Evolutionary conservation across 2,888 invertebrate genomes (phyloP), one percentile per base, ranked within the genome.

Genomic region (Cryptus viduatorius): DNA sequence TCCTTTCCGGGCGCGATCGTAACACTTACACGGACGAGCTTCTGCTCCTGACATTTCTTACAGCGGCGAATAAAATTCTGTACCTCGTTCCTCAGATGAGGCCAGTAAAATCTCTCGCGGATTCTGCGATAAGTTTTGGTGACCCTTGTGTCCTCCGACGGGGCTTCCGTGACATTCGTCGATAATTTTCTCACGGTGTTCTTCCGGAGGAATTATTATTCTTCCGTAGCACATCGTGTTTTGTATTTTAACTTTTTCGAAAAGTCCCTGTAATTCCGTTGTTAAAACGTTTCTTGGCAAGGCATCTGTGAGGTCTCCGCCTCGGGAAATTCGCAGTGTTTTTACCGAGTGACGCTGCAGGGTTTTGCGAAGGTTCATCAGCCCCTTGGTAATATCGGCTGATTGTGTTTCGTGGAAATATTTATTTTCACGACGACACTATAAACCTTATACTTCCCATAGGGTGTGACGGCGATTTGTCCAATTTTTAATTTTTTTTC

Each of bases 51-150:
- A 67, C 88, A 89, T 0, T n/a, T 14, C 10, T 76, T 59, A 37
- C 88, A 89, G 0, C 8, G 24, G 29, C 69, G 48, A 0, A 89
- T 68, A 29, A 64, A 89, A 3, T 86, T 68, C 19, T 65, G 56
- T 1, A 89, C 72, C 7, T 85, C 79, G 1, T 78, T 24, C 2
- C 59, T 79, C 71, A 89, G 65, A 0, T 79, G 73, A 3, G 68
- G 68, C 89, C 88, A 88, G 19, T 84, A 79, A 64, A 82, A 88
- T 1, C 75, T 8, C 46, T 76, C 59, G 7, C 78, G 19, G 3
- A 88, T 76, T 0, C 64, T 10, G 8, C 69, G 44, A 10, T 67
- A 69, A 0, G 87, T 86, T 64, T 85, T 81, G 0, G 71, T 78
- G 10, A 84, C 77, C 16, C 10, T 80, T 67, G 19, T 85, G 79